phyloP scores from a whole-genome alignment of 2,113 vertebrate species.

The Planiliza haematocheilus region DNA sequence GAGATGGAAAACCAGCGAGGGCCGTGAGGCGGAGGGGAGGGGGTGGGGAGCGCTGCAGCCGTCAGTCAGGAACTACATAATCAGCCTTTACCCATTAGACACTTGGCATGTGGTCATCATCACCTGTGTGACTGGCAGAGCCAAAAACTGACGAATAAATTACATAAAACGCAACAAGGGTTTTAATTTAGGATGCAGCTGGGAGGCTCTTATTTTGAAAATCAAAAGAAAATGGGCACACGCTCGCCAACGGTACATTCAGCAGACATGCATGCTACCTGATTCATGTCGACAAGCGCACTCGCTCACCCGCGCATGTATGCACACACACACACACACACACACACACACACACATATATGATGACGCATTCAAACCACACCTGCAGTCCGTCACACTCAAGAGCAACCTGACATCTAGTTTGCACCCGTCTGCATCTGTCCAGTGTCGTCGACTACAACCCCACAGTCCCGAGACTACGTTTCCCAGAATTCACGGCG shows the following conservation, averaged over 20 bases:
- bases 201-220: constrained; percentile 30
- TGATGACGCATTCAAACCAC: constrained; percentile 19
- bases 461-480: constrained; percentile 42
- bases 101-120: constrained; percentile 32
- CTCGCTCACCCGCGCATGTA: constrained; percentile 48
- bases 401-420: constrained; percentile 30
- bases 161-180: constrained; percentile 7
- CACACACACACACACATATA: constrained; percentile 9
- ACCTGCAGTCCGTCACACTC: constrained; percentile 23
- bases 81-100: constrained; percentile 55
- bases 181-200: constrained; percentile 9
- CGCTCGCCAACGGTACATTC: constrained; percentile 54
- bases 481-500: constrained; percentile 62
- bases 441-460: constrained; percentile 55
- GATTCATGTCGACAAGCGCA: constrained; percentile 46
- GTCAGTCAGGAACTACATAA: constrained; percentile 59
- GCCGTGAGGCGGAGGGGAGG: constrained; percentile 32
- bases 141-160: constrained; percentile 39
- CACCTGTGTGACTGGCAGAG: constrained; percentile 10
- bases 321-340: constrained; percentile 22
- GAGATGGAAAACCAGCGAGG: constrained; percentile 58
- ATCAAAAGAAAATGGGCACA: constrained; percentile 17
- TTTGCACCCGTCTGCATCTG: constrained; percentile 1
- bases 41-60: constrained; percentile 49
- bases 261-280: constrained; percentile 59